Percentiles rank a stretch among this genome's conserved stretches.
phyloP scores from a whole-genome alignment of 1,140 invertebrate species.

The Solenopsis invicta region DNA sequence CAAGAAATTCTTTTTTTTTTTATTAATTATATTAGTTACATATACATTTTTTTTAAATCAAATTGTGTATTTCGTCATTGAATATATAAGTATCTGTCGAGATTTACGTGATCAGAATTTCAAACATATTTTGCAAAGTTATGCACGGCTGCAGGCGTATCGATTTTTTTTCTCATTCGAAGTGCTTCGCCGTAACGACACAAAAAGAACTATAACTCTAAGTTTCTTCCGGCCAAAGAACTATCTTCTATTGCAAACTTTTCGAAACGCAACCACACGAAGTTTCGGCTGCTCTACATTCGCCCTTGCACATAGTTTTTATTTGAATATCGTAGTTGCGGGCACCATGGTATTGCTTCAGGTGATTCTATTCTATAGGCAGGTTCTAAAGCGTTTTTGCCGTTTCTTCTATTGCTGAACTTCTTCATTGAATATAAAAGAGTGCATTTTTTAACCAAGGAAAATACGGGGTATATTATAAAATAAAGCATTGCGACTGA shows the following conservation, averaged over 20 bases:
- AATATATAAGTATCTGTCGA: constrained; percentile 8
- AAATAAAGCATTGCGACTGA: constrained; percentile 10
- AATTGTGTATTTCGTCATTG: constrained; percentile 15
- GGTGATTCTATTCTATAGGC: constrained; percentile 33
- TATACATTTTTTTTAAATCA: neutral
- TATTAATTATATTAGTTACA: neutral
- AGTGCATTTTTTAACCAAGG: neutral
- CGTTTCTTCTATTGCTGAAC: constrained; percentile 1
- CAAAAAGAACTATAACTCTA: constrained; percentile 68
- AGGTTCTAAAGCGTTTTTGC: constrained; percentile 43
- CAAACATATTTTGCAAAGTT: constrained; percentile 54
- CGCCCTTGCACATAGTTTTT: constrained; percentile 64
- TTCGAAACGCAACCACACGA: constrained; percentile 59
- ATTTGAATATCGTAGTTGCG: constrained; percentile 70
- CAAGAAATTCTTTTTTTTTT: neutral
- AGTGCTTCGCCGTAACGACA: constrained; percentile 64
- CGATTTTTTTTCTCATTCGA: constrained; percentile 66
- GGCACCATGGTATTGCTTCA: constrained; percentile 23
- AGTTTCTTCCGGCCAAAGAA: constrained; percentile 62
- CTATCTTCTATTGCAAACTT: constrained; percentile 65
- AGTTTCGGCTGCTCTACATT: constrained; percentile 68
- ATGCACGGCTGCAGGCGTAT: constrained; percentile 54
- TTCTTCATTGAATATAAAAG: constrained; percentile 38
- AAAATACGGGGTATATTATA: neutral
- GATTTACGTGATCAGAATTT: constrained; percentile 65